Conservation (phyloP, 2,888 invertebrate species). For the Ligdia adustata region DNA sequence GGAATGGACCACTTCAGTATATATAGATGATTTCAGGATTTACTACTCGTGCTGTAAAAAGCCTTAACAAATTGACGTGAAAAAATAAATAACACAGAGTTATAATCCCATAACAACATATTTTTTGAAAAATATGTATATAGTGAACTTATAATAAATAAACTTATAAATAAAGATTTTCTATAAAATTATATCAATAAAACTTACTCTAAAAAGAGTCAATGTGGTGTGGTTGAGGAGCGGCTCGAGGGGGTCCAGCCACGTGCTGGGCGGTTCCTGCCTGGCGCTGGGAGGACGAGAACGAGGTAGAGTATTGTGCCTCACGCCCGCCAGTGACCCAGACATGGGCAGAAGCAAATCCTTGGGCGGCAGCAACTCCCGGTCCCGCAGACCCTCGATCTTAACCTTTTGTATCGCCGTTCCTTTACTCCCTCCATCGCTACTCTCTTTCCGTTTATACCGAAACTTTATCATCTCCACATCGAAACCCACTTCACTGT, state of each 20-base stretch:
- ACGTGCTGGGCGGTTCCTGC: constrained; percentile 53
- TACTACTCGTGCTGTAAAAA: no score
- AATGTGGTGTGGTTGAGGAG: constrained; percentile 67
- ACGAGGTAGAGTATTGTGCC: constrained; percentile 76
- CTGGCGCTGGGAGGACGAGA: constrained; percentile 58
- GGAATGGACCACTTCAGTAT: no score
- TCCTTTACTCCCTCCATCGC: constrained; percentile 60
- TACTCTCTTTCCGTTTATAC: constrained; percentile 85
- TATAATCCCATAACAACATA: no score
- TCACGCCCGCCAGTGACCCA: constrained; percentile 68
- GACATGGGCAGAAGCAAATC: constrained; percentile 61
- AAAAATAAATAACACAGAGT: no score
- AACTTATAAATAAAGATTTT: no score
- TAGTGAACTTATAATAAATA: no score
- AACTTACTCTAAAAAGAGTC: constrained; percentile 76
- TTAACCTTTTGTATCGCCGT: constrained; percentile 76
- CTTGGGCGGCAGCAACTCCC: constrained; percentile 75
- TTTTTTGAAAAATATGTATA: no score
- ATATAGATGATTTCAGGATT: no score
- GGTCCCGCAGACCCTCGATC: constrained; percentile 71
- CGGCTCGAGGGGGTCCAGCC: constrained; percentile 55
- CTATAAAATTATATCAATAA: no score
- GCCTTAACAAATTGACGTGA: no score
- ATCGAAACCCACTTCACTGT: constrained; percentile 59
- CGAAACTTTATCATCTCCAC: constrained; percentile 87